These are phyloP conservation scores for Siderastrea radians DNA, from an alignment of 92 coral and sea anemone genomes.

Conservation along the genomic window DNA sequence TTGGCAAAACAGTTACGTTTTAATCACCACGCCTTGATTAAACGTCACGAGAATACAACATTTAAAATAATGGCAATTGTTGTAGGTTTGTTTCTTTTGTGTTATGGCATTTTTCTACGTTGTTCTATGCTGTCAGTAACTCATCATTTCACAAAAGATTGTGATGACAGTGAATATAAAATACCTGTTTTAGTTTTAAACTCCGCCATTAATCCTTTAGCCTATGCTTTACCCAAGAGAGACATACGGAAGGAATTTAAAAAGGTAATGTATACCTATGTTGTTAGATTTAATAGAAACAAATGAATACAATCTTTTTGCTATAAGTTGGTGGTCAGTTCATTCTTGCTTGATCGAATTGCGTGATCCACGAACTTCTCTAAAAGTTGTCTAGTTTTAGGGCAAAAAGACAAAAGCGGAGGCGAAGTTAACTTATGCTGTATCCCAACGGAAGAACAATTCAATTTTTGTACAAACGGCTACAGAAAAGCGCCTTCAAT, in stretches of 20 bases:
- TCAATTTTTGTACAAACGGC: too few relatives aligned
- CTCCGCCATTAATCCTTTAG: constrained; percentile 16
- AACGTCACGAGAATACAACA: background rate
- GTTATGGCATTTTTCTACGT: background rate
- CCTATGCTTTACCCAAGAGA: constrained; percentile 7
- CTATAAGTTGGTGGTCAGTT: too few relatives aligned
- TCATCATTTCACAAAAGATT: background rate
- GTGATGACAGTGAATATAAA: constrained; percentile 2
- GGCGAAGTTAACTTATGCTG: too few relatives aligned
- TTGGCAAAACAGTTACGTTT: background rate
- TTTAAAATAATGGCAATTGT: background rate
- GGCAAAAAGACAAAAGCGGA: too few relatives aligned
- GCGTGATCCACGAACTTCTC: too few relatives aligned
- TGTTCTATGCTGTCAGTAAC: background rate
- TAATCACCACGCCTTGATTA: background rate
- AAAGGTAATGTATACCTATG: background rate
- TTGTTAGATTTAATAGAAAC: background rate
- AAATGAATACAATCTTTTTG: too few relatives aligned
- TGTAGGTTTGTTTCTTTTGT: too few relatives aligned
- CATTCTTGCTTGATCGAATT: too few relatives aligned
- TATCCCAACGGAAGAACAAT: too few relatives aligned
- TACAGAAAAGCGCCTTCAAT: too few relatives aligned
- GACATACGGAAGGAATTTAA: background rate
- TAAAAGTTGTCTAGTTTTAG: too few relatives aligned
- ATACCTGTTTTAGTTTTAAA: background rate